Percentiles rank a stretch among this genome's conserved stretches.
Conservation (phyloP, 2,888 invertebrate genomes). For the Agonopterix subpropinquella region DNA sequence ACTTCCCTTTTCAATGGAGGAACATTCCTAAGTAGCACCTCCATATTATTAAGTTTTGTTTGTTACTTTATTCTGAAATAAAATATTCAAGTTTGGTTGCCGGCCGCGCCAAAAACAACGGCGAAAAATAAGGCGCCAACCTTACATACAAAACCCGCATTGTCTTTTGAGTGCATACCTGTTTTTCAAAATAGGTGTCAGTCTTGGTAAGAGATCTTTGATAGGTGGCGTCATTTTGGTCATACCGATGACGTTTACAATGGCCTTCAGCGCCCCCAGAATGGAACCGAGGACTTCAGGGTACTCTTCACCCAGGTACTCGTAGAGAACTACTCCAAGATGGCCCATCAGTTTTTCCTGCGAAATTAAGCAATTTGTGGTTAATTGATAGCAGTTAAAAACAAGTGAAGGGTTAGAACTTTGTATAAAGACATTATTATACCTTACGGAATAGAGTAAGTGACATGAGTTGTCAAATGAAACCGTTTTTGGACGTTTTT, state of each 20-base stretch:
- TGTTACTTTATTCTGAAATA: too few species aligned
- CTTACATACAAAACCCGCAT: too few species aligned
- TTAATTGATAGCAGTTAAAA: neutral
- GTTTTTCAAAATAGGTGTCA: conserved; percentile 99
- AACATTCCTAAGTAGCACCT: too few species aligned
- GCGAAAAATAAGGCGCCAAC: too few species aligned
- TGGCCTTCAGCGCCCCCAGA: conserved; percentile 98
- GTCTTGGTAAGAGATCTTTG: conserved; percentile 95
- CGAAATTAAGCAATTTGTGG: conserved; percentile 9
- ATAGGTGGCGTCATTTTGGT: conserved; percentile 99
- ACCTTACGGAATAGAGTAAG: too few species aligned
- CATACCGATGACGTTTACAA: conserved; percentile 99
- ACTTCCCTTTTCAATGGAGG: too few species aligned
- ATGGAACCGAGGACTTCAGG: conserved; percentile 99
- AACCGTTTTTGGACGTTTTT: too few species aligned
- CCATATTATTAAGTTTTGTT: too few species aligned
- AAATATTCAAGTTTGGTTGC: too few species aligned
- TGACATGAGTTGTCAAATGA: too few species aligned
- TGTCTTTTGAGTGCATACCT: conserved; percentile 75
- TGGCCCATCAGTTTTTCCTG: conserved; percentile 99
- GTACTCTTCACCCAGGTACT: conserved; percentile 99
- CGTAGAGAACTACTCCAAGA: conserved; percentile 98
- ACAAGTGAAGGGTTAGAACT: neutral
- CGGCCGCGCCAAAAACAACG: too few species aligned
- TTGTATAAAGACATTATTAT: too few species aligned